phyloP scores from a whole-genome alignment of 2,797 vertebrate genomes.

The Mus spretus region DNA sequence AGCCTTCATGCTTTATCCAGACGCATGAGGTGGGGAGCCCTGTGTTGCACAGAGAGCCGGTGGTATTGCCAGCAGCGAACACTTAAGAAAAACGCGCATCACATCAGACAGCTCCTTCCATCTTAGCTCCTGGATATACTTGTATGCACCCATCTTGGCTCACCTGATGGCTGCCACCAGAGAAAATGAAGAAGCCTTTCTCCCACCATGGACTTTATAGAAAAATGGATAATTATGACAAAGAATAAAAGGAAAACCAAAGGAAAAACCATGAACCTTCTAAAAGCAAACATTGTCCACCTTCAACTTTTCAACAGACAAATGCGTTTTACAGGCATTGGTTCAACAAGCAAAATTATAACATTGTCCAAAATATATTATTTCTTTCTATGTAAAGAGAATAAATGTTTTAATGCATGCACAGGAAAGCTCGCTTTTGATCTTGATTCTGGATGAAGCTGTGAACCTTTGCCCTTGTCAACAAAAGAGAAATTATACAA shows the following conservation, averaged over 20 bases:
- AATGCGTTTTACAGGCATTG: background rate
- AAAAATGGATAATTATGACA: background rate
- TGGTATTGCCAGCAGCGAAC: background rate
- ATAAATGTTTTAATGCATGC: background rate
- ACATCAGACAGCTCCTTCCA: background rate
- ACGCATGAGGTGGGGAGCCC: background rate
- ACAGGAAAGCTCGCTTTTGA: background rate
- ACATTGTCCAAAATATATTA: background rate
- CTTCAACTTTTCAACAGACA: background rate
- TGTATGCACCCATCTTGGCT: background rate
- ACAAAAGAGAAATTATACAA: background rate
- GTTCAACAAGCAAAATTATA: conserved; percentile 1
- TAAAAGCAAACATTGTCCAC: background rate
- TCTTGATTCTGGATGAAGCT: background rate
- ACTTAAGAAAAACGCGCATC: background rate
- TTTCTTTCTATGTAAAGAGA: background rate
- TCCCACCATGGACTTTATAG: background rate
- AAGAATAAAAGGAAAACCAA: background rate
- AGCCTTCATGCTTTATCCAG: background rate
- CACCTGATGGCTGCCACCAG: background rate
- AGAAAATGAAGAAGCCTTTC: background rate
- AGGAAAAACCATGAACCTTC: background rate
- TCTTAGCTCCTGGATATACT: background rate
- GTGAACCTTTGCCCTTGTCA: background rate
- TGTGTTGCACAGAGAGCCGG: background rate